Percentiles rank a stretch among this genome's conserved stretches.
Conservation (phyloP, 2,113 vertebrate species). For the Dolichotis patagonum region DNA sequence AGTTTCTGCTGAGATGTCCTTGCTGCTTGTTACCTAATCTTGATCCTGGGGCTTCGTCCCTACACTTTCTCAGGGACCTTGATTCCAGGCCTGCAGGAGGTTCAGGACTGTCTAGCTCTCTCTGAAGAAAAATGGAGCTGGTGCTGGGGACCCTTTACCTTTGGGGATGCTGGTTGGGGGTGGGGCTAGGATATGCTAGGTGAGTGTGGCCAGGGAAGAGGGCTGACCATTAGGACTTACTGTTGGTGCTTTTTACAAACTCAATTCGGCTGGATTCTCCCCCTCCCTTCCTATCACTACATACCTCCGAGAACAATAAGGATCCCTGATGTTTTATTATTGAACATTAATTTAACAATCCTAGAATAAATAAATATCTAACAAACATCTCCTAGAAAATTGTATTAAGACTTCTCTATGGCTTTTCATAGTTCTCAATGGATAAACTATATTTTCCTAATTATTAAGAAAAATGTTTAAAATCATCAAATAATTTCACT, state of each 20-base stretch:
- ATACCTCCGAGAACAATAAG: neutral
- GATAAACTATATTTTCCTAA: slow-evolving; percentile 51
- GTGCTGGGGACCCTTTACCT: slow-evolving; percentile 50
- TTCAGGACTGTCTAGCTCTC: neutral
- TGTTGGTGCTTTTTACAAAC: neutral
- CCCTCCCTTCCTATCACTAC: neutral
- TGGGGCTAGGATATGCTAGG: slow-evolving; percentile 32
- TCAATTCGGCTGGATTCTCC: neutral
- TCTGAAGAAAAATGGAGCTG: slow-evolving; percentile 56
- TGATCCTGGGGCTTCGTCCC: neutral
- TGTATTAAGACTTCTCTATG: slow-evolving; percentile 47
- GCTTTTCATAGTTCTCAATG: slow-evolving; percentile 28
- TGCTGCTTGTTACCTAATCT: slow-evolving; percentile 55
- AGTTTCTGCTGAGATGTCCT: slow-evolving; percentile 24
- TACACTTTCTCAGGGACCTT: neutral
- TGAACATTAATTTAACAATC: slow-evolving; percentile 2
- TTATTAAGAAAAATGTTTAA: slow-evolving; percentile 56
- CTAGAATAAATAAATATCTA: slow-evolving; percentile 49
- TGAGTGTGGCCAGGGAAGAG: slow-evolving; percentile 37
- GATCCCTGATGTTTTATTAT: neutral
- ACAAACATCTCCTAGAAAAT: slow-evolving; percentile 55
- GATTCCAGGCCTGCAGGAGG: neutral
- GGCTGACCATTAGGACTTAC: neutral
- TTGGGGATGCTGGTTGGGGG: slow-evolving; percentile 19
- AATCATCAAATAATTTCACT: slow-evolving; percentile 63